Evolutionary conservation across 2,797 vertebrate genomes (phyloP), one percentile per base, ranked within the genome.

Genomic region (Fratercula arctica): DNA sequence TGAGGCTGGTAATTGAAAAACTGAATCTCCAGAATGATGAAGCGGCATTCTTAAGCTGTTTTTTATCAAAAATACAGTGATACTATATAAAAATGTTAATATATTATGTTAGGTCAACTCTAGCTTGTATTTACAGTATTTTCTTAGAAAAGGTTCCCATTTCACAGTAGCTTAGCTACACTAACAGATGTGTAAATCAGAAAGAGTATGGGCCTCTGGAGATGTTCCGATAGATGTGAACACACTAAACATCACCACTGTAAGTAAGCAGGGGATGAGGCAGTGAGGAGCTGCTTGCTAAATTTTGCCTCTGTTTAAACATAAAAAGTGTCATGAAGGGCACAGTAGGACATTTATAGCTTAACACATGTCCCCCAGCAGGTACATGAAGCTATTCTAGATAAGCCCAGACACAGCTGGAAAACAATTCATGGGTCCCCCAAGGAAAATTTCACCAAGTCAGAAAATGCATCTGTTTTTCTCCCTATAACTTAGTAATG

Each of bases 391-490:
- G 75, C 90, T 89, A 45, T 87, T 94, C 75, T 81, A 92, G 92
- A 83, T 95, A 95, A 96, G 86, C 39, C 64, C 72, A 93, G 78
- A 53, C 81, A 75, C 90, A 96, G 88, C 72, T 95, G 84, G 90
- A 93, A 96, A 94, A 95, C 41, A 95, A 67, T 80, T 95, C 93
- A 80, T 23, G 26, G 53, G 86, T 92, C 72, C 18, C 64, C 60
- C 81, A 83, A 94, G 68, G 78, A 95, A 94, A 95, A 94, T 64
- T 39, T 93, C 86, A 95, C 89, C 91, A 93, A 79, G 74, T 89
- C 78, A 92, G 81, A 94, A 95, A 94, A 85, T 1, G n/a, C 61
- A 89, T 95, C 90, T 96, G 81, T 29, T 96, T 96, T 96, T 95
- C 78, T 92, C 81, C 60, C 72, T 75, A 13, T 91, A 92, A 92